Base-by-base conservation (phyloP, 37 sponge, comb jelly and placozoan species). In the Lycopodina hypogea region DNA sequence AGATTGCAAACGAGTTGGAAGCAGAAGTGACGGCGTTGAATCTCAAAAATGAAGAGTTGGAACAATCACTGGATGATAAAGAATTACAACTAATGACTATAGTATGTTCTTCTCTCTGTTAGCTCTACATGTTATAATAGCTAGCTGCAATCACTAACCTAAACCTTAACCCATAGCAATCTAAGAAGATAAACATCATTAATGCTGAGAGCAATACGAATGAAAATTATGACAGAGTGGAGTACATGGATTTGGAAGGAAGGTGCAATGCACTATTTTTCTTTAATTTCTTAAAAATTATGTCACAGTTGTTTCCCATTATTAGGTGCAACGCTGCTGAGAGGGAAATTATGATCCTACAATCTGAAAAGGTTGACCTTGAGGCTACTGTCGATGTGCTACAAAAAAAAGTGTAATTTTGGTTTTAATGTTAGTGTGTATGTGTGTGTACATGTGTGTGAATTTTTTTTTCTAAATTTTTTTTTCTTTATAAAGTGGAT, bases 21-120 rank as follows among this genome's bases (percentile, higher is more conserved):
- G 39, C 62, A 34, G 80, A 87, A 18, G 71, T 84, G 40, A 82
- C 84, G 36, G 68, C 74, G 29, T 65, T 80, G 3, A 33, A 69
- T 2, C 18, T 75, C 40, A 83, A 87, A 67, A 92, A 92, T 69
- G 51, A n/a, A 0, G 85, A 87, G 22, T 74, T 92, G 53, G 75
- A 83, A 42, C 57, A 61, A 52, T 37, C 84, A 15, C 67, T 87
- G 24, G 87, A 87, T 51, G 81, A 84, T 29, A 72, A 83, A 33
- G 51, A 78, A 58, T 50, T 63, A 8, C 76, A 84, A 48, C 77
- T 87, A 21, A 72, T 56, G 68, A 87, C 65, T 48, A 79, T 68
- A 82, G 92, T 92, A 48, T 39, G 71, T 40, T 45, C 9, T 4
- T 37, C 9, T 60, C 15, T 57, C 28, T 57, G n/a, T 53, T 15